phyloP scores from a whole-genome alignment of 2,888 invertebrate species.

The Bruchidius siliquastri region DNA sequence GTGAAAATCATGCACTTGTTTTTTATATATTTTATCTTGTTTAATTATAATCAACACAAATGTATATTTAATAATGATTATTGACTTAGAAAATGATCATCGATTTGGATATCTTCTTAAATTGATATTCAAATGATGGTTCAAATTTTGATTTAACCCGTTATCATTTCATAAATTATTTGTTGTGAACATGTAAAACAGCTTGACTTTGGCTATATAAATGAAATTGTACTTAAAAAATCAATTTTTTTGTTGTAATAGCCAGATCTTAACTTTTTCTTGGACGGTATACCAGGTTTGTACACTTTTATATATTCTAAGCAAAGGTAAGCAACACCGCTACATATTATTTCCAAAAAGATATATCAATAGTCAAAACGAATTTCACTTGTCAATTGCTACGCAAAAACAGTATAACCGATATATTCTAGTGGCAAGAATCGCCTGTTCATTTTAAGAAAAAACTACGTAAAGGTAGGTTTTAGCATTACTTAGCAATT shows the following conservation, averaged over 20 bases:
- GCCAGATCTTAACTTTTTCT: neutral
- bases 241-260: neutral
- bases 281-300: slow-evolving; percentile 16
- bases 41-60: too few species aligned
- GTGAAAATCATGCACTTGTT: too few species aligned
- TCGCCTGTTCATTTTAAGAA: neutral
- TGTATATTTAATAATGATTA: neutral
- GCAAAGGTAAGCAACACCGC: slow-evolving; percentile 19
- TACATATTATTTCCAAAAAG: slow-evolving; percentile 9
- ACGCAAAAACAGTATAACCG: neutral
- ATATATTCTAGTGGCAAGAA: neutral
- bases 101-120: neutral
- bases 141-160: neutral
- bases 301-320: slow-evolving; percentile 18
- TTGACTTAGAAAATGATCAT: neutral
- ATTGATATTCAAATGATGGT: neutral
- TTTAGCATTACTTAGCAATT: slow-evolving; percentile 13
- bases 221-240: neutral
- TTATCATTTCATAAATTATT: neutral
- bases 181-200: neutral
- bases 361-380: neutral
- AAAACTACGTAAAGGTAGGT: slow-evolving; percentile 21
- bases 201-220: neutral
- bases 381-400: neutral
- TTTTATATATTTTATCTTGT: too few species aligned